Evolutionary conservation across 2,888 invertebrate species (phyloP), one percentile per base, ranked within the genome.

Genomic region (Eulithis prunata): DNA sequence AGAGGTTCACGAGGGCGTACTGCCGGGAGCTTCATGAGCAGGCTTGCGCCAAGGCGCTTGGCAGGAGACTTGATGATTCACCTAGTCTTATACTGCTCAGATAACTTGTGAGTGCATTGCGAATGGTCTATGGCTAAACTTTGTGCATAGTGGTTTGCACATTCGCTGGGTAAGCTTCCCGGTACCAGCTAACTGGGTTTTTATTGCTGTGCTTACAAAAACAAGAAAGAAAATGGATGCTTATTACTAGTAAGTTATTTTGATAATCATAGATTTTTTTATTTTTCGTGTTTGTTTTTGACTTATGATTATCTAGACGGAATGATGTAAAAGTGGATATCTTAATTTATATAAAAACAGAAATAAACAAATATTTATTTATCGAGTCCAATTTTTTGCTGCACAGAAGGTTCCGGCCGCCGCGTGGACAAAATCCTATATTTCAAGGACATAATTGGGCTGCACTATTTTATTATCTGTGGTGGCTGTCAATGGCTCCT

Each of bases 21-120:
- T 91, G 91, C 75, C 85, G 90, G 36, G 85, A 92, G 70, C 79
- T 92, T 12, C 92, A 92, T 54, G 84, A 91, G 75, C 77, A 82
- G 58, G 64, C 75, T 0, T 92, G 92, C 62, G 87, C 84, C 28
- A 76, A 59, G 58, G 74, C 73, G 0, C 58, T 76, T 0, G 86
- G 85, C 13, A 68, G 43, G 21, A 12, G 5, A 0, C 79, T 76
- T 14, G 85, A 89, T 7, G 75, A 78, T 14, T 62, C 72, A 0
- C 74, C 88, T 3, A 83, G 82, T 47, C 79, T 85, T 2, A 70
- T 84, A 43, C 59, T 87, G 8, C 76, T 90, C 4, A 79, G 75
- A 66, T 90, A 85, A 64, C 43, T 13, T 14, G 52, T 63, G 28
- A 57, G 58, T 46, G 32, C 21, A n/a, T 21, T 14, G 10, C 11